Conservation (phyloP, 2,113 vertebrate genomes). For the Salminus brasiliensis region DNA sequence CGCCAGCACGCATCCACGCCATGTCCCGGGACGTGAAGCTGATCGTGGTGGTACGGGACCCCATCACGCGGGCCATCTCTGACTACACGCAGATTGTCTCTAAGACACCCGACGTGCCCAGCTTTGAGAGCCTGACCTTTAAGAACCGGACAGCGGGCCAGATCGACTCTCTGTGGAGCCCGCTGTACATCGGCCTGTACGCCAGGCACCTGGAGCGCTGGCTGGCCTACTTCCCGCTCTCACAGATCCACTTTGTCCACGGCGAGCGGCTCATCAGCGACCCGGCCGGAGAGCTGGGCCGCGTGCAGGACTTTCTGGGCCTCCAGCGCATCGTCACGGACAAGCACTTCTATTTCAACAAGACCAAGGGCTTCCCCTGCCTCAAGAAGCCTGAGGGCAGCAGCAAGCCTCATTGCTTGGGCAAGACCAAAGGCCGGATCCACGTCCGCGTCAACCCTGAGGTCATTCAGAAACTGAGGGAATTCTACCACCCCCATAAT, state of each 20-base stretch:
- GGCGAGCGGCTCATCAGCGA: slow-evolving; percentile 79
- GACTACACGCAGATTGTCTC: slow-evolving; percentile 84
- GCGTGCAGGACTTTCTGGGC: slow-evolving; percentile 82
- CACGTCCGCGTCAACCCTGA: slow-evolving; percentile 72
- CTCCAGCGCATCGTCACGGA: slow-evolving; percentile 81
- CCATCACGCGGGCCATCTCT: slow-evolving; percentile 80
- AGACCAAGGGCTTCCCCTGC: slow-evolving; percentile 83
- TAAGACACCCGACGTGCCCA: slow-evolving; percentile 75
- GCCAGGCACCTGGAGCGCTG: slow-evolving; percentile 81
- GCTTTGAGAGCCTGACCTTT: slow-evolving; percentile 78
- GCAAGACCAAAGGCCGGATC: slow-evolving; percentile 79
- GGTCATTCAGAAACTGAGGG: slow-evolving; percentile 72
- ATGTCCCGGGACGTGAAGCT: slow-evolving; percentile 79
- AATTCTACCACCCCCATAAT: slow-evolving; percentile 79
- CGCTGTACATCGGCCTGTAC: slow-evolving; percentile 81
- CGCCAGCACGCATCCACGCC: slow-evolving; percentile 74
- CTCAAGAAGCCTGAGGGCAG: slow-evolving; percentile 82
- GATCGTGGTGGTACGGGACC: slow-evolving; percentile 81
- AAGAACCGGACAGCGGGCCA: slow-evolving; percentile 74
- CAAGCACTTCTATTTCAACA: slow-evolving; percentile 85
- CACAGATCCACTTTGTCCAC: slow-evolving; percentile 80
- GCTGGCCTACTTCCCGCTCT: slow-evolving; percentile 78
- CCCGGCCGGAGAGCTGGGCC: slow-evolving; percentile 77
- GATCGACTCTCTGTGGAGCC: slow-evolving; percentile 79
- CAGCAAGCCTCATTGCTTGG: slow-evolving; percentile 82